phyloP scores from a whole-genome alignment of 2,888 invertebrate species.

The Merodon equestris region DNA sequence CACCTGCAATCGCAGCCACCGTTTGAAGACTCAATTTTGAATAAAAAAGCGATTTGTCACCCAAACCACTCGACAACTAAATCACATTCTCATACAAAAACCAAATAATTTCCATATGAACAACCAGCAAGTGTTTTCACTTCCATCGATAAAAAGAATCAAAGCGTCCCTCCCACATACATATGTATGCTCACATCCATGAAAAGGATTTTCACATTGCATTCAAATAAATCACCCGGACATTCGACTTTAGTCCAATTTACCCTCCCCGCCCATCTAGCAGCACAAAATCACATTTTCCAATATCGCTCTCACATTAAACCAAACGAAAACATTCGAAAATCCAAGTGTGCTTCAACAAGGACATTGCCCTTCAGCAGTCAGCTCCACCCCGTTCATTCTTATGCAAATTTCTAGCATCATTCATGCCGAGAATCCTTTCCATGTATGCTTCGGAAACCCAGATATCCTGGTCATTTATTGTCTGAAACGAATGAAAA shows the following conservation, averaged over 20 bases:
- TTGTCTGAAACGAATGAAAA: constrained; percentile 37
- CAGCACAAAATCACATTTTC: constrained; percentile 39
- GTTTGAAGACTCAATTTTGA: too few relatives aligned
- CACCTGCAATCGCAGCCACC: too few relatives aligned
- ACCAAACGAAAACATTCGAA: constrained; percentile 31
- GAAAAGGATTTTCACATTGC: constrained; percentile 13
- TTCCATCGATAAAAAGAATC: too few relatives aligned
- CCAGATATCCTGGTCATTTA: constrained; percentile 39
- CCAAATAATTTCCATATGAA: too few relatives aligned
- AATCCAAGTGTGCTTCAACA: not conserved
- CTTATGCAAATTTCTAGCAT: constrained; percentile 56
- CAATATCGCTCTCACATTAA: constrained; percentile 37
- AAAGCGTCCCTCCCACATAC: not conserved
- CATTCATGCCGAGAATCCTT: constrained; percentile 55
- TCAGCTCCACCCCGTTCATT: constrained; percentile 28
- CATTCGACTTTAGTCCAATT: constrained; percentile 33
- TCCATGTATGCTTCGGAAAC: constrained; percentile 16
- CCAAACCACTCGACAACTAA: too few relatives aligned
- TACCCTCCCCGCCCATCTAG: constrained; percentile 10
- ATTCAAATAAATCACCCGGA: constrained; percentile 40
- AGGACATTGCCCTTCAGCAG: constrained; percentile 5
- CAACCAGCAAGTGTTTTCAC: too few relatives aligned
- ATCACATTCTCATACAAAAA: too few relatives aligned
- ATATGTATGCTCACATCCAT: not conserved
- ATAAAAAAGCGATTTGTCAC: too few relatives aligned